phyloP scores from a whole-genome alignment of 2,797 vertebrate species.

The Odontamblyopus lacepedii region DNA sequence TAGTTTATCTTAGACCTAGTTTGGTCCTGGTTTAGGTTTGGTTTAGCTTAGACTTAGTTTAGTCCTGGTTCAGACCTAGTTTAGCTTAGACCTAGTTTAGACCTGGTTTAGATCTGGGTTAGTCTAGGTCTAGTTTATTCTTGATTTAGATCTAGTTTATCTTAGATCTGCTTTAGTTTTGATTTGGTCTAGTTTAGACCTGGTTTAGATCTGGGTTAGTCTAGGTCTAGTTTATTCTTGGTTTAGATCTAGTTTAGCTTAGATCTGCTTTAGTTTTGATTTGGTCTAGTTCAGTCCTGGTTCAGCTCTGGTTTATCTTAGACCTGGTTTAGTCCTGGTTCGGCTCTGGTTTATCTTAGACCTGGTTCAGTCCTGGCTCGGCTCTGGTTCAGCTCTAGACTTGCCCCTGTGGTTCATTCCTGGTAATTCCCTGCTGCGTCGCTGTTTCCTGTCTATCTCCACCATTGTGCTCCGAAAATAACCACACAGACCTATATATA shows the following conservation, averaged over 20 bases:
- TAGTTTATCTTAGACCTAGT: neutral
- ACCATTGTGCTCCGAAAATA: neutral
- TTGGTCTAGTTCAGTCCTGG: neutral
- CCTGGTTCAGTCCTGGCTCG: neutral
- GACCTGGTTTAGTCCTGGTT: too few relatives aligned
- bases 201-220: too few relatives aligned
- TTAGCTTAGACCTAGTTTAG: neutral
- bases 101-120: too few relatives aligned
- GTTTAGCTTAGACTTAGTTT: neutral
- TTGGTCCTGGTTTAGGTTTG: neutral
- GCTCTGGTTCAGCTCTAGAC: neutral
- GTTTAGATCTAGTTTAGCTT: neutral
- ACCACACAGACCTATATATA: neutral
- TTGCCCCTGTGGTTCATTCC: neutral
- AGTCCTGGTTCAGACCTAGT: too few relatives aligned
- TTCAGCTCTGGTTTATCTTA: neutral
- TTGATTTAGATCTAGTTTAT: too few relatives aligned
- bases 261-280: too few relatives aligned
- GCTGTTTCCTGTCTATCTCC: neutral
- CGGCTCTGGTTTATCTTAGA: neutral
- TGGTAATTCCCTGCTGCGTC: neutral
- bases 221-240: too few relatives aligned
- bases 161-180: too few relatives aligned
- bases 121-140: neutral
- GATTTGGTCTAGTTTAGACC: too few relatives aligned